A percentile compares a stretch with the other conserved stretches of the same genome.
Evolutionary conservation across 2,797 vertebrate species (phyloP).

Genomic region (Hirundo rustica): DNA sequence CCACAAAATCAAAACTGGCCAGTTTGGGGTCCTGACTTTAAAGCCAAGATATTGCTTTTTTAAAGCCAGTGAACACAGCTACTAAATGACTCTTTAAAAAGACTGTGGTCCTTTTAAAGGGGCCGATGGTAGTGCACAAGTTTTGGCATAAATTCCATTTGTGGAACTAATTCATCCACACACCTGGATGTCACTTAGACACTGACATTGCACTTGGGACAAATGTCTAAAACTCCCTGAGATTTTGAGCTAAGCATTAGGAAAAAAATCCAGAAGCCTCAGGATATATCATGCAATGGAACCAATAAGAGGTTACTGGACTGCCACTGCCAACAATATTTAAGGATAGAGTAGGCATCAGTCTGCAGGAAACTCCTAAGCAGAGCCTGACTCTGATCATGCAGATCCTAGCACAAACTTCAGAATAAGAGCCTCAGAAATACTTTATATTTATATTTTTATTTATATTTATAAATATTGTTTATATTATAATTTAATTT

Average conservation of each 20-base stretch:
- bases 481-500: too few species aligned
- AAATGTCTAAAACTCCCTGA: background rate
- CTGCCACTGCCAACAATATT: background rate
- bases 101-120: background rate
- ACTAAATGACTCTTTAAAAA: background rate
- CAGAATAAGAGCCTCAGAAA: background rate
- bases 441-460: too few species aligned
- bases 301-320: background rate
- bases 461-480: too few species aligned
- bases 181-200: background rate
- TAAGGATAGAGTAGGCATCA: background rate
- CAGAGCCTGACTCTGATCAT: background rate
- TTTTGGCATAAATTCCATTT: background rate
- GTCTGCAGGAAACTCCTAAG: background rate
- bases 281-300: background rate
- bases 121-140: rapidly evolving
- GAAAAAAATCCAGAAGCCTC: background rate
- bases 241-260: background rate
- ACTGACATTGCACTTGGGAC: background rate
- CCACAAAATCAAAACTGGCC: background rate
- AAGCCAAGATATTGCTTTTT: background rate
- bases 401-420: background rate
- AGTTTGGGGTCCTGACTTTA: background rate
- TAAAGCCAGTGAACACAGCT: background rate
- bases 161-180: background rate